Base-by-base conservation (phyloP, 2,113 vertebrate species). In the Cettia cetti region DNA sequence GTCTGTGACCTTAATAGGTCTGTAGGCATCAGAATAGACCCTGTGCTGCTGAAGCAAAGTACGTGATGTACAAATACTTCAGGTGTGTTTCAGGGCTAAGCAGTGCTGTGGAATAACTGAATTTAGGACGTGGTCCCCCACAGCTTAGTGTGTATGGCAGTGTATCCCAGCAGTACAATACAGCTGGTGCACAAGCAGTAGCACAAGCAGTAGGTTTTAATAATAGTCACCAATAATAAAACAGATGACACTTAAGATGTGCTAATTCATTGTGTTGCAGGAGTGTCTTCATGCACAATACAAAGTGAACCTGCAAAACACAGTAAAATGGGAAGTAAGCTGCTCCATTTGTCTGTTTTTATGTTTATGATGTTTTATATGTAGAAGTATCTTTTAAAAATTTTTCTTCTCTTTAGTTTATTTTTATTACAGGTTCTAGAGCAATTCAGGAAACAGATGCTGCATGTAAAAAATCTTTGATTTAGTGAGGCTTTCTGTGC, bases 1-100 rank as follows among this genome's bases (percentile, higher is more conserved):
- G 61, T 89, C 90, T 81, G 87, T 95, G 95, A 92, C 94, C 95
- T 93, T 79, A 97, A 95, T 95, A 79, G 50, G 65, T 85, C 90
- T 94, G 90, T 63, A 82, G 80, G 82, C 83, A 91, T 66, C 88
- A 76, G 76, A 94, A 89, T 35, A 83, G 50, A 90, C 64, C 39
- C 39, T 26, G 75, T 83, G 63, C 82, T 86, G 78, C 94, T 91
- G 88, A 64, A 59, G 49, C 71, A 21, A 27, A 39, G 71, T 28
- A 10, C 44, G 61, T 75, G 49, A 68, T 81, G 44, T 40, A 65
- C 44, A 80, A 68, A 85, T 77, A 84, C 31, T 60, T 76, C 56
- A 80, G 2, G 31, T 68, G 69, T 74, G 75, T 69, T 80, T 88
- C 77, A 71, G 84, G 39, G 64, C 63, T 64, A 23, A 69, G 76